phyloP scores from a whole-genome alignment of 64 coral and sea anemone genomes.

The Montipora foliosa region DNA sequence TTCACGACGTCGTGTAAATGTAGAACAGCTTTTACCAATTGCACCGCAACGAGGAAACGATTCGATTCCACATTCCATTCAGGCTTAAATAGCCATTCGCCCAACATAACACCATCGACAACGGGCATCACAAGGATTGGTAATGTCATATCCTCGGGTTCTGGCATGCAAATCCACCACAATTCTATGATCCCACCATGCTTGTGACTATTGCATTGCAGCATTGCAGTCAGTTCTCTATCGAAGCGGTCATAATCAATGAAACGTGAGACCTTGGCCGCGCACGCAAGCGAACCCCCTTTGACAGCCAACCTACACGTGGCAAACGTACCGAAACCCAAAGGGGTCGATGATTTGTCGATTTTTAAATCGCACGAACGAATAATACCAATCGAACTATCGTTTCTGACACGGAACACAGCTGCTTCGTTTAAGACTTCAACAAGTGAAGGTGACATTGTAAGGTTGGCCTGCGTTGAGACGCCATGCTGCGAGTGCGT shows the following conservation, averaged over 20 bases:
- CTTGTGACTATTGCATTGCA: not conserved
- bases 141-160: not conserved
- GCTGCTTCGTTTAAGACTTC: not conserved
- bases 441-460: not conserved
- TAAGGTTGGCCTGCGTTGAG: not conserved
- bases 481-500: not conserved
- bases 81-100: not conserved
- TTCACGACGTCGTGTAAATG: not conserved
- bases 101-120: not conserved
- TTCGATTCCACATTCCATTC: too few species aligned
- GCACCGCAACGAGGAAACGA: not conserved
- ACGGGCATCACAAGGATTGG: not conserved
- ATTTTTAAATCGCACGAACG: not conserved
- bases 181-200: not conserved
- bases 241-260: not conserved
- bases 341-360: not conserved
- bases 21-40: not conserved
- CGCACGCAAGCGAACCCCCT: not conserved
- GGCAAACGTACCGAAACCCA: not conserved
- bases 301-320: not conserved
- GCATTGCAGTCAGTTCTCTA: not conserved
- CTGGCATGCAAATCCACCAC: not conserved
- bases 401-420: not conserved
- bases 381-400: not conserved
- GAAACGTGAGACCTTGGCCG: not conserved